Conservation (phyloP, 2,888 invertebrate genomes). For the Hyppa rectilinea region DNA sequence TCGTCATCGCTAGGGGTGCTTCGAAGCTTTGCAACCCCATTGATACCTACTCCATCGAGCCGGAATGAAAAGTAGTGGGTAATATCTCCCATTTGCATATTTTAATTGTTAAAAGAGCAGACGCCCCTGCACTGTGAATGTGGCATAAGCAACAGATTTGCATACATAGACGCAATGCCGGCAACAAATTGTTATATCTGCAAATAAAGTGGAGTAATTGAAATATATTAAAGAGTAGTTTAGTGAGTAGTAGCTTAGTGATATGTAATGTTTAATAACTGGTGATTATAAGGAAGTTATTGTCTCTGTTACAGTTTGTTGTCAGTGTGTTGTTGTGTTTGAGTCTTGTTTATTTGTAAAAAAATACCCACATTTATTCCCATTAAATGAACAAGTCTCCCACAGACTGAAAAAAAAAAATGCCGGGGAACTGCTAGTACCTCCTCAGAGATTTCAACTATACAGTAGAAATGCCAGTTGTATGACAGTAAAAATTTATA, state of each 20-base stretch:
- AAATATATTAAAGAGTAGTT: constrained; percentile 64
- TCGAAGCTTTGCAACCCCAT: constrained; percentile 71
- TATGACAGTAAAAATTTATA: no score
- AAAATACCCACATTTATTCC: no score
- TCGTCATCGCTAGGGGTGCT: constrained; percentile 74
- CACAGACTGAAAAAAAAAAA: no score
- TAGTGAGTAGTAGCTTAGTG: no score
- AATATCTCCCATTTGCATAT: constrained; percentile 89
- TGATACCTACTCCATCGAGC: constrained; percentile 81
- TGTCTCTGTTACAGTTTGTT: constrained; percentile 3
- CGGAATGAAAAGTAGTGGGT: constrained; percentile 89
- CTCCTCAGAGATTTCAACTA: no score
- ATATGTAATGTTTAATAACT: constrained; percentile 3
- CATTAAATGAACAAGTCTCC: no score
- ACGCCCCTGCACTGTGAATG: constrained; percentile 79
- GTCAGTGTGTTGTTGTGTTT: no score
- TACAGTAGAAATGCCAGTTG: no score
- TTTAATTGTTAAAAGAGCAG: constrained; percentile 87
- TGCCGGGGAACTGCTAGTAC: no score
- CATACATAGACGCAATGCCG: constrained; percentile 79
- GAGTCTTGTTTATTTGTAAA: no score
- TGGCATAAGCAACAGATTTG: constrained; percentile 85
- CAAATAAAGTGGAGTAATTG: constrained; percentile 81
- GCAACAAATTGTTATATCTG: constrained; percentile 81
- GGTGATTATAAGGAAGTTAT: constrained; percentile 9